Evolutionary conservation across 2,888 invertebrate species (phyloP).

Genomic region (Neoaliturus tenellus): DNA sequence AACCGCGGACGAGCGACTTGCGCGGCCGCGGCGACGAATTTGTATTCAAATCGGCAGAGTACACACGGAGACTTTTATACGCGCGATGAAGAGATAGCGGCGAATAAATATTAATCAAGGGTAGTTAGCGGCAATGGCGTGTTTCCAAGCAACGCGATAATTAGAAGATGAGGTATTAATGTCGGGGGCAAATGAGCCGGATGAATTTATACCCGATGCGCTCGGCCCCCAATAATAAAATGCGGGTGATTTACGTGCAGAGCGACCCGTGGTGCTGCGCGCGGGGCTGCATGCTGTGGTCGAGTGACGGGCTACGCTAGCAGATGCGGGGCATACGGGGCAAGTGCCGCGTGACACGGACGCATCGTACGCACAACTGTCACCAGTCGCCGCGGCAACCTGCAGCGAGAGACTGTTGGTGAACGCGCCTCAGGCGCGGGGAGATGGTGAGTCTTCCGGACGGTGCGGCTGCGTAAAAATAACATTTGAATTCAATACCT

Average conservation of each 20-base stretch:
- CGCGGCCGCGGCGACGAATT: background rate
- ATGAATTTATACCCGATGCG: constrained; percentile 47
- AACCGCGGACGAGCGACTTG: background rate
- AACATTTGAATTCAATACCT: no score
- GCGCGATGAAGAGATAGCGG: constrained; percentile 42
- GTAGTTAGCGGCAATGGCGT: constrained; percentile 25
- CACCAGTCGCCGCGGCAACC: no score
- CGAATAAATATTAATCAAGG: constrained; percentile 43
- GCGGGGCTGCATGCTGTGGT: background rate
- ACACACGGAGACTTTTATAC: constrained; percentile 19
- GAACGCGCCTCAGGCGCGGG: no score
- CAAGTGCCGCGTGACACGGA: background rate
- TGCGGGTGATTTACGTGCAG: constrained; percentile 19
- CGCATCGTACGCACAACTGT: no score
- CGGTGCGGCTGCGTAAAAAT: no score
- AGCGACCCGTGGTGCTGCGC: background rate
- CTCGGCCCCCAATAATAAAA: constrained; percentile 43
- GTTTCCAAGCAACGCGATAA: constrained; percentile 1
- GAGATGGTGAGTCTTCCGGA: no score
- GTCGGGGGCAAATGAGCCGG: constrained; percentile 44
- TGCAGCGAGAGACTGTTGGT: no score
- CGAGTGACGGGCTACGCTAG: background rate
- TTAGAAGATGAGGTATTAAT: constrained; percentile 38
- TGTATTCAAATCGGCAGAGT: constrained; percentile 10
- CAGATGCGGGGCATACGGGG: background rate